A percentile compares a stretch with the other conserved stretches of the same genome.
These are phyloP conservation scores for Sylvia borin DNA, from an alignment of 2,797 vertebrate genomes.

Conservation along the genomic window DNA sequence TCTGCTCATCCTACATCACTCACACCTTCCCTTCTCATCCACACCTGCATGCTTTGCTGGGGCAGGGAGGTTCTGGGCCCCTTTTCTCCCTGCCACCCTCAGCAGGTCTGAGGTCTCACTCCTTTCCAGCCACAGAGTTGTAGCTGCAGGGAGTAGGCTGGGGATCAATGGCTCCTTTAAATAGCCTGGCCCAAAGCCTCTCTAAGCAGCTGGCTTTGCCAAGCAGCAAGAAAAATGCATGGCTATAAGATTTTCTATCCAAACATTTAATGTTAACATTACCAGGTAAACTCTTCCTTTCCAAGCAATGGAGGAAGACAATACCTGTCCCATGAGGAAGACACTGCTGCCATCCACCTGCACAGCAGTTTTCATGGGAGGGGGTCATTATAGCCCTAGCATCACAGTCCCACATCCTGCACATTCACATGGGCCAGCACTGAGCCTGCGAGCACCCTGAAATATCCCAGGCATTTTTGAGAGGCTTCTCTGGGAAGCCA, in stretches of 20 bases:
- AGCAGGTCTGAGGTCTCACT: background rate
- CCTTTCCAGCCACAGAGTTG: accelerated
- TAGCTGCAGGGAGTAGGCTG: background rate
- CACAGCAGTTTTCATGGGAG: accelerated
- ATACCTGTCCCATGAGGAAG: background rate
- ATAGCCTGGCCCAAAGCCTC: slow-evolving; percentile 21
- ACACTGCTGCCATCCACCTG: accelerated
- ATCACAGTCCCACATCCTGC: background rate
- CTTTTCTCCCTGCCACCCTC: background rate
- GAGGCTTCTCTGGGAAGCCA: background rate
- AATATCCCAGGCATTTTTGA: background rate
- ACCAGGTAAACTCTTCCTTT: background rate
- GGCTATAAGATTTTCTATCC: background rate
- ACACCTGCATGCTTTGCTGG: accelerated
- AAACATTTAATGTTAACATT: background rate
- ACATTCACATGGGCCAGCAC: background rate
- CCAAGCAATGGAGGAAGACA: accelerated
- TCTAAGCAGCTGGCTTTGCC: slow-evolving; percentile 15
- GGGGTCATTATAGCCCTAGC: background rate
- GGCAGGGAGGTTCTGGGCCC: background rate
- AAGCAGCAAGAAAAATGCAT: background rate
- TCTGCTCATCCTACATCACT: background rate
- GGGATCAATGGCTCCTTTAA: slow-evolving; percentile 10
- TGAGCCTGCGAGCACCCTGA: background rate
- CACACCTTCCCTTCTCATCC: accelerated